A percentile compares a stretch with the other conserved stretches of the same genome.
Conservation (phyloP, 2,888 invertebrate species). For the Apomyelois bistriatella region DNA sequence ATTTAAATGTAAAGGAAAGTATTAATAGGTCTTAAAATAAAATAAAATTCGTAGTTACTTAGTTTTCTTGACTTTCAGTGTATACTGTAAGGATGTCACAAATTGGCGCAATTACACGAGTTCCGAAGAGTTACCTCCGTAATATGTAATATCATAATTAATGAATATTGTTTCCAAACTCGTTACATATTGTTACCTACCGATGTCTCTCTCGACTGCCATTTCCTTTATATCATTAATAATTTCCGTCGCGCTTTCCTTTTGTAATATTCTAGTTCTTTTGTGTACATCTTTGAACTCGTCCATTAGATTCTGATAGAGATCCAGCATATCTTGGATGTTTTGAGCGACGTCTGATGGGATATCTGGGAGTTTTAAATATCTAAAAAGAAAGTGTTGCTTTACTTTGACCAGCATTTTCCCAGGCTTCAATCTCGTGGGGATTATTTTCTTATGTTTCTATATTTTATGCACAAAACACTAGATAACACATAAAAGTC, state of each 20-base stretch:
- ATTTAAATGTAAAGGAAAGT: no score
- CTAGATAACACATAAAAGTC: neutral
- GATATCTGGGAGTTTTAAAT: conserved; percentile 82
- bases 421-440: no score
- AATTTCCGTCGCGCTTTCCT: conserved; percentile 87
- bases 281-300: conserved; percentile 90
- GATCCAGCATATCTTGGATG: conserved; percentile 83
- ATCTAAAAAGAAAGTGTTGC: conserved; percentile 59
- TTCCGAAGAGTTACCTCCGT: conserved; percentile 25
- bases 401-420: no score
- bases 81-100: neutral
- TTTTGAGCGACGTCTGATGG: conserved; percentile 88
- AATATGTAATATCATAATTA: conserved; percentile 21
- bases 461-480: neutral
- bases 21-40: no score
- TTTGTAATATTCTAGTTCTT: conserved; percentile 82
- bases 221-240: conserved; percentile 91
- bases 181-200: conserved; percentile 55
- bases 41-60: neutral
- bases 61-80: conserved; percentile 12
- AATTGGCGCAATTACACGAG: conserved; percentile 15
- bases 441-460: no score
- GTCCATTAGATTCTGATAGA: conserved; percentile 87
- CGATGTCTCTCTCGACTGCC: conserved; percentile 91
- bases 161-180: conserved; percentile 52